These are phyloP conservation scores for Pristionchus entomophagus DNA, from an alignment of 2,888 invertebrate genomes.

Conservation along the genomic window DNA sequence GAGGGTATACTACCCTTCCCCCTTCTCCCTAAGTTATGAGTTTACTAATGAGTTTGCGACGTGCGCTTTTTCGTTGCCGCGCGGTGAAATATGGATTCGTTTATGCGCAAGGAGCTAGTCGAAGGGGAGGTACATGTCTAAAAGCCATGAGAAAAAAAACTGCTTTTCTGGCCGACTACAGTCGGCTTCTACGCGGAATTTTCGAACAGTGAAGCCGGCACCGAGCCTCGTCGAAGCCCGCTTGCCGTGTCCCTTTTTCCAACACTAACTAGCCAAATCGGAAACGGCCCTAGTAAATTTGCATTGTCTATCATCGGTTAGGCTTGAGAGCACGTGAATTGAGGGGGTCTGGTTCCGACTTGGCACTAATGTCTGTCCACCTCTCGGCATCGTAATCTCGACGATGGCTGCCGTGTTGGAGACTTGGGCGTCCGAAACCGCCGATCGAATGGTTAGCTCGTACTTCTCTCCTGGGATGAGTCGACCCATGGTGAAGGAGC, in stretches of 20 bases:
- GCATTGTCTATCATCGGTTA: too few species aligned
- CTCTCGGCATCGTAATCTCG: slow-evolving; percentile 72
- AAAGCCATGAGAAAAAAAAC: too few species aligned
- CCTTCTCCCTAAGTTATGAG: background rate
- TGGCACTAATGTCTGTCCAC: slow-evolving; percentile 53
- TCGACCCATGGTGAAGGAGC: slow-evolving; percentile 68
- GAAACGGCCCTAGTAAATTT: too few species aligned
- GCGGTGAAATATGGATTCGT: background rate
- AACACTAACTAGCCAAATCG: too few species aligned
- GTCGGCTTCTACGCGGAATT: too few species aligned
- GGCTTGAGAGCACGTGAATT: too few species aligned
- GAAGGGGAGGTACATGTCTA: too few species aligned
- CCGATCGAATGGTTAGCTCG: slow-evolving; percentile 73
- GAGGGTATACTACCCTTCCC: background rate
- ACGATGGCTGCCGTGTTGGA: slow-evolving; percentile 74
- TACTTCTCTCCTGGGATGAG: slow-evolving; percentile 72
- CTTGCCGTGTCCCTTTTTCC: too few species aligned
- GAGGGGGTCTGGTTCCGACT: too few species aligned
- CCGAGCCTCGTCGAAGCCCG: too few species aligned
- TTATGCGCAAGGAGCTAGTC: background rate
- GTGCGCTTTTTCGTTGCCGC: background rate
- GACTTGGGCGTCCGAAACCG: slow-evolving; percentile 52
- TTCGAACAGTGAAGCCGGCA: too few species aligned
- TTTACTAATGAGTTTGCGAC: slow-evolving; percentile 11
- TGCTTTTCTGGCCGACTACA: too few species aligned